Base-by-base conservation (phyloP, 30 jellyfish, hydroid and myxozoan genomes). In the Haliclystus octoradiatus region DNA sequence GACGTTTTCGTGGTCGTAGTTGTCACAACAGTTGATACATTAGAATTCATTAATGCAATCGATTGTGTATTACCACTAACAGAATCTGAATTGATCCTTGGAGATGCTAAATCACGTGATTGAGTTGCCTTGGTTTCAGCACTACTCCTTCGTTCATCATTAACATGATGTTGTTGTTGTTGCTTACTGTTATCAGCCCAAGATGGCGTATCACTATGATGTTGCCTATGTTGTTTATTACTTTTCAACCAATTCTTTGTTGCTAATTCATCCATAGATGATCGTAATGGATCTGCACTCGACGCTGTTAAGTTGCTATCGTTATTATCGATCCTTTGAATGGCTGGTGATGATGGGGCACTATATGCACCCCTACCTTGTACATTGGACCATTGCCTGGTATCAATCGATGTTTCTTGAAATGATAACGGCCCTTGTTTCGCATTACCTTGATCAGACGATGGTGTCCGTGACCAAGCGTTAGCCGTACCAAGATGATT, bases 271-370 rank as follows among this genome's bases (percentile, higher is more conserved):
- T 91, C 99, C 92, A 91, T 79, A 9, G 99, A 91, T 68, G 93
- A 77, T 65, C 95, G 94, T 47, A 83, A 66, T 46, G 70, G 69
- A 32, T 77, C 81, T 26, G 70, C 75, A 27, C 67, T 82, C 24
- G 99, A 91, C 34, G 93, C 33, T 3, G 73, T 75, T 50, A 82
- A 74, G 7, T 19, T 19, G 19, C 14, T 40, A 9, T 87, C 83
- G 53, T 75, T 75, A 74, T 83, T 85, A 30, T 52, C 84, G 23
- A 53, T 75, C 1, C 95, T 74, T 40, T 75, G 95, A 30, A 86
- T 69, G 12, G 99, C 94, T 0, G 99, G 99, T 27, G 99, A 91
- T 22, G 99, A 91, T 12, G 99, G 99, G 2, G 99, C 99, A 63
- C 99, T 91, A 85, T 91, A 91, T 9, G 99, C 99, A 28, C 99